phyloP scores from a whole-genome alignment of 35 echinoderm and acorn worm species.

The Patiria miniata region DNA sequence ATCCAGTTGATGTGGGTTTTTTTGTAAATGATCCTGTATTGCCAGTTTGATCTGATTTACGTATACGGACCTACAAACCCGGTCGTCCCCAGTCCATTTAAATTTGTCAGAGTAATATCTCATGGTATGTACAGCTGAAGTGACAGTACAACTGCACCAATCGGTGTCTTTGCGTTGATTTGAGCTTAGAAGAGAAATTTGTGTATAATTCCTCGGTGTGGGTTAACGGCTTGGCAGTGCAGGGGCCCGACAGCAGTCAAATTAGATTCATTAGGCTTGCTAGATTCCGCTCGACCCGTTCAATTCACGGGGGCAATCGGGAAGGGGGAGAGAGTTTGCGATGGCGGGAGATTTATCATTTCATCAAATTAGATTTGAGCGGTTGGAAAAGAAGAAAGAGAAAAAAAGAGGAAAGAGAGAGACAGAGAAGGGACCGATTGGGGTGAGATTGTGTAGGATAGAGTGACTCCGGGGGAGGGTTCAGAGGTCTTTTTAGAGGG shows the following conservation, averaged over 20 bases:
- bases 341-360: constrained; percentile 21
- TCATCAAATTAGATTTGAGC: constrained; percentile 26
- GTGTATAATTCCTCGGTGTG: background rate
- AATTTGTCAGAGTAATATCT: too few species aligned
- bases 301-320: constrained; percentile 9
- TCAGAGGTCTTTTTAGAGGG: background rate
- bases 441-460: background rate
- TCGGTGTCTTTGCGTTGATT: too few species aligned
- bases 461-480: background rate
- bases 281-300: constrained; percentile 5
- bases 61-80: too few species aligned
- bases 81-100: too few species aligned
- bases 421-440: background rate
- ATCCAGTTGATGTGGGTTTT: too few species aligned
- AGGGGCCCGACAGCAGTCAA: background rate
- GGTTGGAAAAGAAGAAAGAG: background rate
- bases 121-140: too few species aligned
- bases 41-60: too few species aligned
- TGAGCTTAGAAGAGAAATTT: too few species aligned
- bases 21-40: too few species aligned
- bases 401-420: background rate
- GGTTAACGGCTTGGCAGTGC: background rate
- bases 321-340: background rate
- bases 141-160: too few species aligned
- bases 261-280: constrained; percentile 19